Evolutionary conservation across 2,113 vertebrate genomes (phyloP).

Genomic region (Nettapus auritus): DNA sequence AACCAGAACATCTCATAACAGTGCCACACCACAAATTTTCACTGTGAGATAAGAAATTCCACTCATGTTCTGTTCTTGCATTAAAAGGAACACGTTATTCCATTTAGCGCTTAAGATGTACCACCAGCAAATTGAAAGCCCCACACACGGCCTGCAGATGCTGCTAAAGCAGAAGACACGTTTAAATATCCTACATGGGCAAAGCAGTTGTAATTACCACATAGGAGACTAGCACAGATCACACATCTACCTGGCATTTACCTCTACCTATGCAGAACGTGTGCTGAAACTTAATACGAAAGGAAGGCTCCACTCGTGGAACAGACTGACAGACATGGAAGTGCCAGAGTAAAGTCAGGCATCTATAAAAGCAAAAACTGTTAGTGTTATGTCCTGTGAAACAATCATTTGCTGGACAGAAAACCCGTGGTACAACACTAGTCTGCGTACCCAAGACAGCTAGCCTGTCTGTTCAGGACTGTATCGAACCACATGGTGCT

Average conservation of each 20-base stretch:
- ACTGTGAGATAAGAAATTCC: neutral
- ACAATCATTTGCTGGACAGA: neutral
- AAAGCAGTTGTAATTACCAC: neutral
- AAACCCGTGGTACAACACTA: neutral
- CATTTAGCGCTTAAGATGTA: neutral
- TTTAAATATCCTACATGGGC: neutral
- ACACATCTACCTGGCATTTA: neutral
- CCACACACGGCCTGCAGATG: neutral
- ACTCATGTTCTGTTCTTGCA: neutral
- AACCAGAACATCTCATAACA: neutral
- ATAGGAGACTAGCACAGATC: neutral
- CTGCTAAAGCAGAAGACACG: neutral
- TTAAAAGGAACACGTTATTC: neutral
- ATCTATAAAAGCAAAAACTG: neutral
- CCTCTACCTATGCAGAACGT: neutral
- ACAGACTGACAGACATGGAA: neutral
- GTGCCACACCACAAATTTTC: neutral
- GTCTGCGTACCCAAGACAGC: neutral
- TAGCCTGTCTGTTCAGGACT: neutral
- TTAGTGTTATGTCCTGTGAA: neutral
- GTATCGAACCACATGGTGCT: neutral
- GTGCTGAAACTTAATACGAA: fast-evolving
- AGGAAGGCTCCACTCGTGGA: fast-evolving
- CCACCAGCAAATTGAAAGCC: neutral
- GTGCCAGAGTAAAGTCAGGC: neutral